These are phyloP conservation scores for Neoascia interrupta DNA, from an alignment of 2,888 invertebrate species.

Conservation along the genomic window DNA sequence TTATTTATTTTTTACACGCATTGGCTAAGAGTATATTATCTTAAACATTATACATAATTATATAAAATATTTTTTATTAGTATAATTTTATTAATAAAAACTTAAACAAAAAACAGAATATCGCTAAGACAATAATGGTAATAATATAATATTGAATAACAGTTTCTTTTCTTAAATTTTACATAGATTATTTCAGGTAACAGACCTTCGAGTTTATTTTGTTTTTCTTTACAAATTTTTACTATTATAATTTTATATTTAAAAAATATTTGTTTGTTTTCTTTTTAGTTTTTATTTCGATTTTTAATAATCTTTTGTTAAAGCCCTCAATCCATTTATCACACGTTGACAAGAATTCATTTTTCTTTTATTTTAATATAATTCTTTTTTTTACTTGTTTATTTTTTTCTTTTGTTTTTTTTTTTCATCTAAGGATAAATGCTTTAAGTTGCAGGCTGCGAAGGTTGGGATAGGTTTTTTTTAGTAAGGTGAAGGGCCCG, in stretches of 20 bases:
- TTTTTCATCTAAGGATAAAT: too few species aligned
- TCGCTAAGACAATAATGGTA: constrained; percentile 18
- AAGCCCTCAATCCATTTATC: constrained; percentile 65
- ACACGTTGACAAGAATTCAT: constrained; percentile 59
- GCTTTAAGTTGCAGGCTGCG: too few species aligned
- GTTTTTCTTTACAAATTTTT: too few species aligned
- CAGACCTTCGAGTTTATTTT: constrained; percentile 48
- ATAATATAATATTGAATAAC: constrained; percentile 28
- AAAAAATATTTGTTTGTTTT: constrained; percentile 32
- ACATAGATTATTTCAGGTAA: constrained; percentile 58
- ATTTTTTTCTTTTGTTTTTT: neutral
- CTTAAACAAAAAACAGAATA: constrained; percentile 28
- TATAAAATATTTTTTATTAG: constrained; percentile 5
- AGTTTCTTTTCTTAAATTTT: constrained; percentile 20
- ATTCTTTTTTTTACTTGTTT: neutral
- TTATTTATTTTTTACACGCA: constrained; percentile 53
- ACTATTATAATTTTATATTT: too few species aligned
- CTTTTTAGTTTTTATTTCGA: constrained; percentile 1
- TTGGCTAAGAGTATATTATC: constrained; percentile 62
- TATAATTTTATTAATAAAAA: constrained; percentile 42
- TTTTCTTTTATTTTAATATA: neutral
- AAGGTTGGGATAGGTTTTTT: too few species aligned
- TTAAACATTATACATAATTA: constrained; percentile 33
- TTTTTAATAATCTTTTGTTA: constrained; percentile 33
- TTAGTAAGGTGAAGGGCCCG: too few species aligned